These are phyloP conservation scores for Sakesphorus luctuosus DNA, from an alignment of 2,113 vertebrate genomes.

Conservation along the genomic window DNA sequence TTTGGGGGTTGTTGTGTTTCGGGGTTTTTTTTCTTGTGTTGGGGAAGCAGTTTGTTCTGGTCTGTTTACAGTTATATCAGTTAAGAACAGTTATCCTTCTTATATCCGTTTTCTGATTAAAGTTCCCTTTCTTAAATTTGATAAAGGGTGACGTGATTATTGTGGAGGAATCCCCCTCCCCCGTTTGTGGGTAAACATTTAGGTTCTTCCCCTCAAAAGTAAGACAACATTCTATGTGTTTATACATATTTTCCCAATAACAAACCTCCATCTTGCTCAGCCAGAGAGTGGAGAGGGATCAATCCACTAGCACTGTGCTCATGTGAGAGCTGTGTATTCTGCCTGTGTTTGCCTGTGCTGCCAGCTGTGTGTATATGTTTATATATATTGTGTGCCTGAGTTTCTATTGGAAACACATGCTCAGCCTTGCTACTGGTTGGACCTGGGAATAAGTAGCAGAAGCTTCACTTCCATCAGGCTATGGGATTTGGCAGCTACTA, in stretches of 20 bases:
- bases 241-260: background rate
- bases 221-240: no score
- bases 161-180: no score
- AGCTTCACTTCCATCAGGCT: background rate
- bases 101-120: no score
- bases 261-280: background rate
- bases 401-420: fast-evolving
- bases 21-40: no score
- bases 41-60: no score
- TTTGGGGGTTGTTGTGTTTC: no score
- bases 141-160: no score
- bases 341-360: background rate
- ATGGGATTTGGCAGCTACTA: background rate
- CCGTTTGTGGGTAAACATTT: no score
- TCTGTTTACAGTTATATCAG: no score
- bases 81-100: no score
- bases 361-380: background rate
- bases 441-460: background rate
- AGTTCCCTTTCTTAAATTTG: no score
- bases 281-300: background rate
- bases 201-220: no score
- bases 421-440: background rate
- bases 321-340: background rate
- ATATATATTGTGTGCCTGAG: fast-evolving
- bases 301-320: background rate